Percentiles rank a stretch among this genome's conserved stretches.
These are phyloP conservation scores for Lobophora halterata DNA, from an alignment of 2,888 invertebrate genomes.

Conservation along the genomic window DNA sequence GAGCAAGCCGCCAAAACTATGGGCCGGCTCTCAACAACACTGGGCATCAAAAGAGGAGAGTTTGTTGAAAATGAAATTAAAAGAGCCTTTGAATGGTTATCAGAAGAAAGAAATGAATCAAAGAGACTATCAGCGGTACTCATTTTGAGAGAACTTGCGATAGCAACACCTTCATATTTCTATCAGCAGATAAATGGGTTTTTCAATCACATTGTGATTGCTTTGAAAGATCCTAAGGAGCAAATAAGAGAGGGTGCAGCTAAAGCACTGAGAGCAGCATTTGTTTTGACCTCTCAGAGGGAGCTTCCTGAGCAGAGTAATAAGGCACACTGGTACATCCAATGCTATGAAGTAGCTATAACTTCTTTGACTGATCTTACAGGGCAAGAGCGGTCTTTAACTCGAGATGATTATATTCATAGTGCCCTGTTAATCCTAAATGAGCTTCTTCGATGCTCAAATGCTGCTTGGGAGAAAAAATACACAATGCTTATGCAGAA, in stretches of 20 bases:
- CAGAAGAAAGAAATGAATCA: slow-evolving; percentile 93
- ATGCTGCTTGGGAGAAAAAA: slow-evolving; percentile 91
- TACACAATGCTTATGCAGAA: slow-evolving; percentile 87
- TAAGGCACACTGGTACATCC: slow-evolving; percentile 94
- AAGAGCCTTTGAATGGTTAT: slow-evolving; percentile 96
- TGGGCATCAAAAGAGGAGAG: slow-evolving; percentile 95
- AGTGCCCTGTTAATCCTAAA: slow-evolving; percentile 95
- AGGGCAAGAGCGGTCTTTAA: slow-evolving; percentile 82
- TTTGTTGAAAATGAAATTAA: slow-evolving; percentile 98
- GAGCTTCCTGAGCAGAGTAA: slow-evolving; percentile 95
- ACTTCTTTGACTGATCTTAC: slow-evolving; percentile 85
- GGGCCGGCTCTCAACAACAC: slow-evolving; percentile 92
- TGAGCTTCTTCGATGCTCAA: slow-evolving; percentile 94
- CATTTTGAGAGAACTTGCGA: slow-evolving; percentile 94
- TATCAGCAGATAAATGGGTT: slow-evolving; percentile 95
- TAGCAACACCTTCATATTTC: slow-evolving; percentile 98
- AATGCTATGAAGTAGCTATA: slow-evolving; percentile 94
- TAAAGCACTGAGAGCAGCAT: slow-evolving; percentile 94
- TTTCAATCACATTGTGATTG: slow-evolving; percentile 95
- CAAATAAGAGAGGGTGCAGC: slow-evolving; percentile 95
- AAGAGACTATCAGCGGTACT: slow-evolving; percentile 95
- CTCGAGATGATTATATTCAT: slow-evolving; percentile 94
- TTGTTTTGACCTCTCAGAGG: slow-evolving; percentile 96
- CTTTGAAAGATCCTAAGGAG: slow-evolving; percentile 94
- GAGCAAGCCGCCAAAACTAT: slow-evolving; percentile 97